Conservation (phyloP, 2,797 vertebrate species). For the Rhinoraja longicauda region DNA sequence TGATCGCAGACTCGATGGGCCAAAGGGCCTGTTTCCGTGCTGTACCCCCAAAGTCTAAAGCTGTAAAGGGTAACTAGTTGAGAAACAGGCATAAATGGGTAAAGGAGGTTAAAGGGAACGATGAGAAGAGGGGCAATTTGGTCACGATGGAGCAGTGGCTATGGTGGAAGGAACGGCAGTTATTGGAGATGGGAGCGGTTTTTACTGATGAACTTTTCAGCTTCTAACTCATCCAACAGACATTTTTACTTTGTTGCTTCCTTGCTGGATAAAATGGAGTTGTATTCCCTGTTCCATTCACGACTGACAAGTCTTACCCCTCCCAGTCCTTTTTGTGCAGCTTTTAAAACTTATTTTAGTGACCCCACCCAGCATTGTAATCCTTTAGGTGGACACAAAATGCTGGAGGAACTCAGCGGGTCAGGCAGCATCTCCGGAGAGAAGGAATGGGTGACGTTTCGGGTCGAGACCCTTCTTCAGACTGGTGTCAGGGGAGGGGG, state of each 20-base stretch:
- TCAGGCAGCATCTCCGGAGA: too few species aligned
- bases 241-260: background rate
- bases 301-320: background rate
- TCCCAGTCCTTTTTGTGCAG: background rate
- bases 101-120: background rate
- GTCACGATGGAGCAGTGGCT: too few species aligned
- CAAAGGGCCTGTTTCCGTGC: too few species aligned
- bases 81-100: background rate
- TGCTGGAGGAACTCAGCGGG: too few species aligned
- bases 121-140: background rate
- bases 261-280: background rate
- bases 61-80: background rate
- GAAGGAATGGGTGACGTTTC: too few species aligned
- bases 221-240: background rate
- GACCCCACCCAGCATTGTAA: background rate
- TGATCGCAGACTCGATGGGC: too few species aligned
- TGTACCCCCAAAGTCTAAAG: background rate
- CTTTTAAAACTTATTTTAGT: background rate
- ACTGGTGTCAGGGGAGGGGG: too few species aligned
- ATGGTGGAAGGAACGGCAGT: background rate
- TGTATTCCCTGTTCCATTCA: background rate
- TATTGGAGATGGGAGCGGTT: background rate
- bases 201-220: background rate
- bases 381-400: background rate
- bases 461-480: too few species aligned